These are phyloP conservation scores for Malaclemys terrapin DNA, from an alignment of 2,113 vertebrate genomes.

Conservation along the genomic window DNA sequence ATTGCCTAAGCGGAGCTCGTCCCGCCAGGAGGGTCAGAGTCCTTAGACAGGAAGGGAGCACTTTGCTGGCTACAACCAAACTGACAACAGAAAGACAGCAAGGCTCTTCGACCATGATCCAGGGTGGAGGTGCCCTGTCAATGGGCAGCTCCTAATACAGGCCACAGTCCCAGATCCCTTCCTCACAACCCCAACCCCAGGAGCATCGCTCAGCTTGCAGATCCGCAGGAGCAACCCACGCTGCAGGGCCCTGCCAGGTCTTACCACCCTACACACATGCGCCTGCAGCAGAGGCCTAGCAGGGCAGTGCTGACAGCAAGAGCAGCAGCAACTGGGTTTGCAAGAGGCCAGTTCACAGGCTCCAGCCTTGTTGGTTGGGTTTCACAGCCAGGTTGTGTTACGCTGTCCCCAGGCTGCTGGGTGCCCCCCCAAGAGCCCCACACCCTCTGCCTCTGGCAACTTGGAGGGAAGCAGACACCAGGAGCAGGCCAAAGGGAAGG, in stretches of 20 bases:
- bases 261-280: not conserved
- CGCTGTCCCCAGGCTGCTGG: not conserved
- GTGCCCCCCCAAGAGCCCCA: no score
- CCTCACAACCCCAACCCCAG: not conserved
- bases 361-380: not conserved
- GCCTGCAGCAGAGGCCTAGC: no score
- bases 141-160: not conserved
- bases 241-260: not conserved
- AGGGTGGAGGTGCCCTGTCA: not conserved
- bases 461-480: no score
- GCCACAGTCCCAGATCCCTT: not conserved
- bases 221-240: not conserved
- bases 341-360: not conserved
- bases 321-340: not conserved
- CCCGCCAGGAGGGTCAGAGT: not conserved
- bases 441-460: no score
- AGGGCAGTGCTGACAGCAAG: no score
- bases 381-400: not conserved
- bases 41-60: not conserved
- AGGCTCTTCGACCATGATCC: not conserved
- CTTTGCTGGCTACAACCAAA: not conserved
- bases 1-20: not conserved
- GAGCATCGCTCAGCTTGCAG: not conserved
- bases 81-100: not conserved
- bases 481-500: no score